These are phyloP conservation scores for Ylistrum balloti DNA, from an alignment of 1,140 invertebrate genomes.

Conservation along the genomic window DNA sequence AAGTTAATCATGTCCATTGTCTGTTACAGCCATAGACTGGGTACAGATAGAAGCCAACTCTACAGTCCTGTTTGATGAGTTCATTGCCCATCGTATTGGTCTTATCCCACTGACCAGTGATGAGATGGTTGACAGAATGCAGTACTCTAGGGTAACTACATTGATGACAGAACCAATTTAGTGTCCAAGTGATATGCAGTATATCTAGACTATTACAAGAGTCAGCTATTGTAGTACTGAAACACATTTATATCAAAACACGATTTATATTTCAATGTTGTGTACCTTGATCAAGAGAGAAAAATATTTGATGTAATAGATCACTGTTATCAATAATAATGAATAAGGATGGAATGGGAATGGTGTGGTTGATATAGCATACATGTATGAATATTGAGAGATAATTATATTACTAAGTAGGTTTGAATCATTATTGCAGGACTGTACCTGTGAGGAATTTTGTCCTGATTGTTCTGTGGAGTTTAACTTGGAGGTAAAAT, in stretches of 20 bases:
- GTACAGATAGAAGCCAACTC: constrained; percentile 99
- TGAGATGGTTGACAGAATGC: constrained; percentile 92
- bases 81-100: constrained; percentile 98
- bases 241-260: too few relatives aligned
- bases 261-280: too few relatives aligned
- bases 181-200: too few relatives aligned
- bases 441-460: constrained; percentile 98
- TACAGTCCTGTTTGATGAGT: constrained; percentile 99
- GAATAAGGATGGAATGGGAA: too few relatives aligned
- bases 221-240: too few relatives aligned
- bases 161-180: background rate
- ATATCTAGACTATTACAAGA: too few relatives aligned
- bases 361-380: too few relatives aligned
- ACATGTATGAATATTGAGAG: too few relatives aligned
- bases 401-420: too few relatives aligned
- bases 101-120: constrained; percentile 97
- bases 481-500: constrained; percentile 98
- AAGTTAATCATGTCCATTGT: background rate
- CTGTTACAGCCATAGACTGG: constrained; percentile 97
- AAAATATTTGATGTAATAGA: too few relatives aligned
- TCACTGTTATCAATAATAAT: too few relatives aligned
- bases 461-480: constrained; percentile 99
- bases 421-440: constrained; percentile 85
- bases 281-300: too few relatives aligned
- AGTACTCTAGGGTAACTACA: constrained; percentile 87